Conservation (phyloP, 2,113 vertebrate genomes). For the Rhea americana region DNA sequence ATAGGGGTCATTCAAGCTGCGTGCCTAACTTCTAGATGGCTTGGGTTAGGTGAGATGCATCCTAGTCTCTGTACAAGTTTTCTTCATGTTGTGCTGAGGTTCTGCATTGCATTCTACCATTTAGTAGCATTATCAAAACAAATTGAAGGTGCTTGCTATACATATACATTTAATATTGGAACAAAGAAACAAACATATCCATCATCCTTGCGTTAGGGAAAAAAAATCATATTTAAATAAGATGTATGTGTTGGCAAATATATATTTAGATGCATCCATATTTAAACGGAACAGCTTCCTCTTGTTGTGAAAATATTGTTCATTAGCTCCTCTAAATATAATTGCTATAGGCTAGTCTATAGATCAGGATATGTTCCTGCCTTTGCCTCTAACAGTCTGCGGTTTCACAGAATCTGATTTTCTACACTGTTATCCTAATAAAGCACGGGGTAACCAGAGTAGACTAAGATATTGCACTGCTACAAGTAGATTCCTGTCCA, state of each 20-base stretch:
- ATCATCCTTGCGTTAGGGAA: neutral
- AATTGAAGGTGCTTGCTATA: neutral
- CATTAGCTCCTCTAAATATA: neutral
- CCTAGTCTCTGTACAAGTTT: neutral
- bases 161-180: neutral
- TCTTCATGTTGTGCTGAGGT: rapidly evolving
- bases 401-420: neutral
- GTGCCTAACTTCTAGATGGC: neutral
- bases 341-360: neutral
- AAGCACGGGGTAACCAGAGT: too few species aligned
- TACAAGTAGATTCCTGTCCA: neutral
- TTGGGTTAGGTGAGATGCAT: neutral
- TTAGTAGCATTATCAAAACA: neutral
- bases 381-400: too few species aligned
- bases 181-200: neutral
- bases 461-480: neutral
- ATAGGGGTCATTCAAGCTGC: neutral
- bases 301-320: neutral
- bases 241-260: neutral
- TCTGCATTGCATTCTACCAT: neutral
- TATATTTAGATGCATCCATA: neutral
- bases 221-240: neutral
- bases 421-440: too few species aligned
- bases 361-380: neutral
- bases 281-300: neutral